Percentiles rank a stretch among this genome's conserved stretches.
Evolutionary conservation across 2,888 invertebrate species (phyloP).

Genomic region (Smittia sp.): DNA sequence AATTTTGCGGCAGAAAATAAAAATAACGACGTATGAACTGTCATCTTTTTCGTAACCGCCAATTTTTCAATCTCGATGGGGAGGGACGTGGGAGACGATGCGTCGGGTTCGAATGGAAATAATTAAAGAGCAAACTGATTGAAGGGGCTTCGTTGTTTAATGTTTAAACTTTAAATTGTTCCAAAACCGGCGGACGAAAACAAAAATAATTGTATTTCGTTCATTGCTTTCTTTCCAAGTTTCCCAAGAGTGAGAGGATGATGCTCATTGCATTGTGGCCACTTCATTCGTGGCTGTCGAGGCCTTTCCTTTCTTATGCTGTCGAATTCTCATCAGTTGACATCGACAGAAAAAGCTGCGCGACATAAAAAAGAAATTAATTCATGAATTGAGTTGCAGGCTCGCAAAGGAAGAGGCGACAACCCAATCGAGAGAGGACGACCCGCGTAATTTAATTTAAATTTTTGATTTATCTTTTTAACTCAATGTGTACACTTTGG

Average conservation of each 20-base stretch:
- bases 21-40: conserved; percentile 17
- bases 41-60: background rate
- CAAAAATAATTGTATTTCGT: background rate
- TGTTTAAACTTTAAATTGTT: background rate
- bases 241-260: no score
- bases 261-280: no score
- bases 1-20: background rate
- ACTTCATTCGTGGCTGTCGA: background rate
- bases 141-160: background rate
- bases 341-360: background rate
- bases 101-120: background rate
- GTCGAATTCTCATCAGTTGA: background rate
- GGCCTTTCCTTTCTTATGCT: background rate
- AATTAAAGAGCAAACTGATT: background rate
- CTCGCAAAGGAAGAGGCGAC: background rate
- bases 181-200: background rate
- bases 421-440: background rate
- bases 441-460: background rate
- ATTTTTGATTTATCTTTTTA: background rate
- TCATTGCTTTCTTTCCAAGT: background rate
- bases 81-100: background rate
- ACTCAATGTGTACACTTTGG: background rate
- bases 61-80: conserved; percentile 10
- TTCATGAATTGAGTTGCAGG: background rate
- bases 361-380: background rate